Base-by-base conservation (phyloP, 2,888 invertebrate genomes). In the Hirtodrosophila cameraria region DNA sequence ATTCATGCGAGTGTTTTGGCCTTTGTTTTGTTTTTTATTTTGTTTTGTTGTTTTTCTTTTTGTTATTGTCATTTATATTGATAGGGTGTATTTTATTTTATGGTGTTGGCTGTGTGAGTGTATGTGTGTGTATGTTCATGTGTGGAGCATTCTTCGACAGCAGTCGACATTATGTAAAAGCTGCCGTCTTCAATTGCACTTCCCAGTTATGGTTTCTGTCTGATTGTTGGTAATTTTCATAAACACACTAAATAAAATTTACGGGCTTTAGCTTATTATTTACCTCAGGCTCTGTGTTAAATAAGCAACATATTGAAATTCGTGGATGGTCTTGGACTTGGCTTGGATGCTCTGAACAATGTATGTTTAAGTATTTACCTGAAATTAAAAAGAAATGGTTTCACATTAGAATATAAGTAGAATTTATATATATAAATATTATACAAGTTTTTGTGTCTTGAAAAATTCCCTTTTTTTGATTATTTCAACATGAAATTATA, bases 71-170 rank as follows among this genome's bases (percentile, higher is more conserved):
- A 68, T 86, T 86, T 83, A 76, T 87, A 80, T 83, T 83, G 83
- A 83, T 87, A 65, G 86, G 64, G 84, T 87, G 75, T 83, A 83
- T 86, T 87, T 82, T 66, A 75, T 73, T 85, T 87, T 87, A 79
- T 75, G 67, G 57, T 42, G 43, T 9, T 57, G 49, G 42, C 27
- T 49, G 39, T 38, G 12, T 55, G 49, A 27, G 38, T 28, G 11
- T 30, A 9, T 42, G n/a, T 54, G 28, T 57, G 25, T 54, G 16
- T 49, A 23, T 25, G 18, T 31, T 6, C 42, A 8, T 42, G 15
- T 18, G 18, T 33, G 30, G 25, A 31, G 57, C 13, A 50, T 43
- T 43, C 52, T 35, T 43, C 6, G 15, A 42, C 45, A 38, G 43
- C 42, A 54, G 38, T 55, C 42, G 42, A 52, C 30, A 64, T 78